Base-by-base conservation (phyloP, 2,888 invertebrate genomes). In the Andrena praecox region DNA sequence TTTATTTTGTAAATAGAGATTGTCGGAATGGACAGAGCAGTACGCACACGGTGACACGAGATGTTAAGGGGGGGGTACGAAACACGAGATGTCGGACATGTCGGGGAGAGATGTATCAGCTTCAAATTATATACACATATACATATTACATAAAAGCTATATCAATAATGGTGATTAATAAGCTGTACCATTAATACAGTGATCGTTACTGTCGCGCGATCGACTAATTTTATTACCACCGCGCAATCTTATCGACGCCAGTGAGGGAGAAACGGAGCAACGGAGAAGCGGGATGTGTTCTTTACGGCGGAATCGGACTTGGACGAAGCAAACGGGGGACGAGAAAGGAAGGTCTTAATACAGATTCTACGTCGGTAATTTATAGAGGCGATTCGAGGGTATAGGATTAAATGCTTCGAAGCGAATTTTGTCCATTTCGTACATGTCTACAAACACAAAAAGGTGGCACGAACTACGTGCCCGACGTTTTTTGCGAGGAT, bases 211-310 rank as follows among this genome's bases (percentile, higher is more conserved):
- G 77, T 79, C 74, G 69, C 50, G 82, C 67, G 56, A 82, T 35
- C 66, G 77, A 80, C 70, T 82, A 79, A 89, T 86, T 89, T 82
- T 82, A 83, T 80, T 86, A 82, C 80, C 70, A 77, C 29, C 78
- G 56, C 27, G 70, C 84, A 84, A 84, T 74, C 69, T 50, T 74
- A 59, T 80, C n/a, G 59, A 82, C 42, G 62, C 71, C 80, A 81
- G 68, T 71, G 70, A 80, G 42, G 77, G 42, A 42, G 42, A 16
- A 42, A 4, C 5, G 42, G 42, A 42, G 42, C 42, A 16, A 12
- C 42, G 42, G 42, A 42, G 56, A 84, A 70, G 76, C 71, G 82
- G 60, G 63, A 84, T 80, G 70, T 84, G 84, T 79, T 80, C 80
- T 85, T 82, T 78, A 69, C n/a, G 76, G 77, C 48, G 69, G 84